phyloP scores from a whole-genome alignment of 2,113 vertebrate species.

The Micronycteris hirsuta region DNA sequence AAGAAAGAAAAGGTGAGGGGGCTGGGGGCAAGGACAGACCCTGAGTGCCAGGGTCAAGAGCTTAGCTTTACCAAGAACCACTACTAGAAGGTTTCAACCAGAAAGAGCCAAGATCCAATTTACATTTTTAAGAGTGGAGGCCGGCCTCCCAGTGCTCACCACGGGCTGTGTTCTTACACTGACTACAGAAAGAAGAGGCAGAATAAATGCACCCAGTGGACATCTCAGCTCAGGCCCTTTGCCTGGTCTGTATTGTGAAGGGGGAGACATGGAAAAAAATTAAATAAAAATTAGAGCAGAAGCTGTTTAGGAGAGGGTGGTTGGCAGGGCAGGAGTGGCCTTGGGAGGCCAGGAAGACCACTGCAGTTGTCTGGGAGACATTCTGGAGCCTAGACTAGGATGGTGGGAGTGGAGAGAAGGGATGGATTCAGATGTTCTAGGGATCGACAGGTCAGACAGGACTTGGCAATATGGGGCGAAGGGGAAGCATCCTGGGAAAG shows the following conservation, averaged over 20 bases:
- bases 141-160: not conserved
- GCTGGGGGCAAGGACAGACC: not conserved
- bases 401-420: not conserved
- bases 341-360: not conserved
- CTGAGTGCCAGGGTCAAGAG: not conserved
- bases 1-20: not conserved
- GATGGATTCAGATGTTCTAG: not conserved
- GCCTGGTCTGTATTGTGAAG: not conserved
- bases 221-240: too few species aligned
- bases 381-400: not conserved
- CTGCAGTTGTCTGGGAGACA: not conserved
- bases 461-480: not conserved
- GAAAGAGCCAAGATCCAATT: not conserved
- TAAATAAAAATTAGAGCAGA: not conserved
- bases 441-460: not conserved
- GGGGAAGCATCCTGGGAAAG: not conserved
- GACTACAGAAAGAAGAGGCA: too few species aligned
- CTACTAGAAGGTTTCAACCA: not conserved
- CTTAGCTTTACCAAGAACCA: not conserved
- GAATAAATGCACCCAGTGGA: too few species aligned
- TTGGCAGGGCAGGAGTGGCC: not conserved
- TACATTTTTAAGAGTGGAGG: not conserved
- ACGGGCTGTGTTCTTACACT: too few species aligned
- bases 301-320: not conserved
- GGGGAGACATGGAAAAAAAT: not conserved